Percentiles rank a stretch among this genome's conserved stretches.
phyloP scores from a whole-genome alignment of 1,140 invertebrate genomes.

The Pissodes strobi region DNA sequence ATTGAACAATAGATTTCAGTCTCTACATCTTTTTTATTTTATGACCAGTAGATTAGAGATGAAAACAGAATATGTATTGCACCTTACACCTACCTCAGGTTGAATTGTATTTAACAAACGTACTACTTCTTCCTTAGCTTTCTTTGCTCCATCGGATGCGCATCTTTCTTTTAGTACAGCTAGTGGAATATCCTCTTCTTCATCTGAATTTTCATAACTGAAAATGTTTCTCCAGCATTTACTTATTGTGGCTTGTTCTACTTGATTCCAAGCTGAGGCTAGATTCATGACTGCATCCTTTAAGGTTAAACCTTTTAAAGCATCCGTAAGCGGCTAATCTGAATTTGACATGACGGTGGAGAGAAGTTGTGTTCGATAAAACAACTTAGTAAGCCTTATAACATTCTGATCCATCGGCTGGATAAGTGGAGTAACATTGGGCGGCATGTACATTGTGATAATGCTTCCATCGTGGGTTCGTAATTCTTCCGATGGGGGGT shows the following conservation, averaged over 20 bases:
- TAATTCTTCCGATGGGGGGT: conserved; percentile 47
- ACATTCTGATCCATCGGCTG: conserved; percentile 57
- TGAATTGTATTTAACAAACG: background rate
- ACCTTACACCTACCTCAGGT: no score
- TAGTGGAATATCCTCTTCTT: background rate
- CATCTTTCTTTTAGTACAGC: background rate
- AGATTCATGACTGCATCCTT: conserved; percentile 1
- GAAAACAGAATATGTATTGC: no score
- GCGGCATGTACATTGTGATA: conserved; percentile 47
- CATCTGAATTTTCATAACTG: background rate
- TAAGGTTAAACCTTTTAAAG: background rate
- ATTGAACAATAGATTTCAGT: no score
- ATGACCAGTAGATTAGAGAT: no score
- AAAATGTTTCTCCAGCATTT: conserved; percentile 1
- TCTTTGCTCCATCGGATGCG: background rate
- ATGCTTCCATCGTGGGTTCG: conserved; percentile 50
- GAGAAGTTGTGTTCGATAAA: no score
- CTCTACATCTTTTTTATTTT: no score
- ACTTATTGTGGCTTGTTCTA: no score
- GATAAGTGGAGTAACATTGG: conserved; percentile 54
- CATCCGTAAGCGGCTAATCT: background rate
- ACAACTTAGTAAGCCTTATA: conserved; percentile 13
- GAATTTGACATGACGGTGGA: background rate
- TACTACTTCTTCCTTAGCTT: background rate
- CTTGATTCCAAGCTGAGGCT: background rate